These are phyloP conservation scores for Otolemur crassicaudatus DNA, from an alignment of 2,797 vertebrate species.

Conservation along the genomic window DNA sequence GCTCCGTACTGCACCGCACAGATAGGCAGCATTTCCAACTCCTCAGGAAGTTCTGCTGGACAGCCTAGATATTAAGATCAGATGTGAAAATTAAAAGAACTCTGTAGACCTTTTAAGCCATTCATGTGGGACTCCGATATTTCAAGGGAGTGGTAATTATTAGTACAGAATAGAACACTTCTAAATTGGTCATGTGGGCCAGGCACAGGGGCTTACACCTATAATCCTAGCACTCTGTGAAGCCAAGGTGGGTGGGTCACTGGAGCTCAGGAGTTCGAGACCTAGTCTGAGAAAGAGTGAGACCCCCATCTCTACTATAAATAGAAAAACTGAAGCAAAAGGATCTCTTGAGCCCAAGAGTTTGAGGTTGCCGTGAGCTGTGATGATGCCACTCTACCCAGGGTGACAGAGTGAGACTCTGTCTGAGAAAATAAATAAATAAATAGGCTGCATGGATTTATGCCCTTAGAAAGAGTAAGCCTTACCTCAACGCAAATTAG, in stretches of 20 bases:
- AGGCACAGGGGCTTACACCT: too few relatives aligned
- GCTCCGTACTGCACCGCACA: background rate
- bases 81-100: background rate
- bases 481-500: slow-evolving; percentile 47
- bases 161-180: slow-evolving; percentile 37
- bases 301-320: too few relatives aligned
- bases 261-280: too few relatives aligned
- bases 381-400: too few relatives aligned
- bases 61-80: background rate
- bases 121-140: background rate
- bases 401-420: too few relatives aligned
- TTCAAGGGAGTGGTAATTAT: slow-evolving; percentile 33
- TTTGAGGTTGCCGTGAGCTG: too few relatives aligned
- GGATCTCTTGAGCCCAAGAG: too few relatives aligned
- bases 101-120: background rate
- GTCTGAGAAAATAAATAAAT: background rate
- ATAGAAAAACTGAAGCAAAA: too few relatives aligned
- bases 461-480: slow-evolving; percentile 31
- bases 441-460: background rate
- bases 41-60: background rate
- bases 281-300: too few relatives aligned
- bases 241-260: too few relatives aligned
- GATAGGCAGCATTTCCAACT: background rate
- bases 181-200: background rate
- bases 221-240: too few relatives aligned